A percentile compares a stretch with the other conserved stretches of the same genome.
phyloP scores from a whole-genome alignment of 2,113 vertebrate genomes.

The Stegostoma tigrinum region DNA sequence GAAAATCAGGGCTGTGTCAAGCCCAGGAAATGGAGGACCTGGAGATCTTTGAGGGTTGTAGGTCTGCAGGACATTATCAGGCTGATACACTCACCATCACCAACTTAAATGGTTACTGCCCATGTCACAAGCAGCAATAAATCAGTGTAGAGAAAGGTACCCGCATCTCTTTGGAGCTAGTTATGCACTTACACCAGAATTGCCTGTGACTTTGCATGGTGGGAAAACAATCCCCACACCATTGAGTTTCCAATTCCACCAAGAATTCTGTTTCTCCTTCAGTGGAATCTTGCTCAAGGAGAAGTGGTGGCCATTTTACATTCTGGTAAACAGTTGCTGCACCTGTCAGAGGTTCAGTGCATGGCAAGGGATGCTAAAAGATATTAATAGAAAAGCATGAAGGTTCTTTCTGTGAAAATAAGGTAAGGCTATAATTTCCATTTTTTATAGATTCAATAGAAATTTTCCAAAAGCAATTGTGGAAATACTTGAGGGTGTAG shows the following conservation, averaged over 20 bases:
- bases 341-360: neutral
- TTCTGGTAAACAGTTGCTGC: neutral
- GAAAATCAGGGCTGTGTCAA: neutral
- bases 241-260: neutral
- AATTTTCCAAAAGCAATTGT: neutral
- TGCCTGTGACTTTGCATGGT: neutral
- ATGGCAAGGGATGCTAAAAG: neutral
- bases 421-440: neutral
- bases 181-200: neutral
- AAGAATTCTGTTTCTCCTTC: neutral
- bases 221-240: neutral
- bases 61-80: neutral
- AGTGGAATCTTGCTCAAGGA: neutral
- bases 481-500: neutral
- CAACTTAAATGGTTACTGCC: neutral
- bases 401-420: neutral
- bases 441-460: neutral
- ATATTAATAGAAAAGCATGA: neutral
- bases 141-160: neutral
- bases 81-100: neutral
- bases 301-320: neutral
- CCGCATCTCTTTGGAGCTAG: neutral
- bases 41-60: neutral
- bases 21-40: neutral
- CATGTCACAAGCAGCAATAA: neutral